Conservation (phyloP, 2,888 invertebrate species). For the Liopterus haemorrhoidalis region DNA sequence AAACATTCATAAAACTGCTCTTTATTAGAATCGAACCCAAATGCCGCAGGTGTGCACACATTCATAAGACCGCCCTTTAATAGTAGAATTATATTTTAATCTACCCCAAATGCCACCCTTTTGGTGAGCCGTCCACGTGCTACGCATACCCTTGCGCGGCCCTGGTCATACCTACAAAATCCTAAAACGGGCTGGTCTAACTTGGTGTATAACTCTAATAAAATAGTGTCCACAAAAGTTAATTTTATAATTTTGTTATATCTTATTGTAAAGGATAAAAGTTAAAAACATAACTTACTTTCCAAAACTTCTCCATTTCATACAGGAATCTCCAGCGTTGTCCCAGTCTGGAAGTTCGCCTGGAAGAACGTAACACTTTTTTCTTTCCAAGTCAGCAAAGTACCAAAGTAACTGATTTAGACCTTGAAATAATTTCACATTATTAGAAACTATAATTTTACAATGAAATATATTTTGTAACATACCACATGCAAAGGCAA, state of each 20-base stretch:
- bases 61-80: no score
- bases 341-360: conserved; percentile 72
- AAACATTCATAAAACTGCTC: no score
- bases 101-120: no score
- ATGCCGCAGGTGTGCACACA: no score
- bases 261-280: not conserved
- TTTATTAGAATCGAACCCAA: no score
- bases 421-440: conserved; percentile 51
- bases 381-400: conserved; percentile 77
- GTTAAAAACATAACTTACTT: conserved; percentile 71
- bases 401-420: conserved; percentile 92
- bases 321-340: conserved; percentile 67
- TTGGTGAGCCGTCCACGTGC: no score
- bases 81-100: no score
- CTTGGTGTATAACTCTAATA: no score
- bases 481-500: conserved; percentile 88
- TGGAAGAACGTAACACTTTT: conserved; percentile 69
- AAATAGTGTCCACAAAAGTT: no score
- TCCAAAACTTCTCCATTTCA: conserved; percentile 80
- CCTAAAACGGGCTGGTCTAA: no score
- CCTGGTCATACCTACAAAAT: no score
- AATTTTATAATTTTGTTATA: conserved; percentile 2
- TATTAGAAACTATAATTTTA: conserved; percentile 9
- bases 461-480: conserved; percentile 8
- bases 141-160: no score